A percentile compares a stretch with the other conserved stretches of the same genome.
Conservation (phyloP, 1,140 invertebrate genomes). For the Hormaphis cornu region DNA sequence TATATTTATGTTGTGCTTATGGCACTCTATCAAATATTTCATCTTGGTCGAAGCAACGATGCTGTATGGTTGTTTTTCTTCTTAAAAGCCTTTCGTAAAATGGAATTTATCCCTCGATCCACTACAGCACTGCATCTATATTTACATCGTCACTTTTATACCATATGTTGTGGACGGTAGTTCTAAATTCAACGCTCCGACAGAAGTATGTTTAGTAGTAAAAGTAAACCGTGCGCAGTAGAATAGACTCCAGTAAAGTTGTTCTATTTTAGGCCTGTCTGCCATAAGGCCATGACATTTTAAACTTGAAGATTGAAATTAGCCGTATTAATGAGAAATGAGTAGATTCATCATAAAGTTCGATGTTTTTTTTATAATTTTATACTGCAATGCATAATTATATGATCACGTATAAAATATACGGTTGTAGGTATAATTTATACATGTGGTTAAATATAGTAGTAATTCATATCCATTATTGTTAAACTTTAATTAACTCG, state of each 20-base stretch:
- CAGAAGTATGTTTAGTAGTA: background rate
- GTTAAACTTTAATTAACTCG: too few species aligned
- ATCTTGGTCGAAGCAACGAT: background rate
- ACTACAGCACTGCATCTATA: background rate
- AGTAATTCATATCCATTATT: too few species aligned
- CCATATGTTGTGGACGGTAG: constrained; percentile 3
- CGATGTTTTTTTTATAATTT: background rate
- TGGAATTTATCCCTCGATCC: constrained; percentile 22
- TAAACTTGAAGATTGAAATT: background rate
- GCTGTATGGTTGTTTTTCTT: constrained; percentile 10
- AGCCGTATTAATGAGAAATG: background rate
- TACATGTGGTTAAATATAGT: too few species aligned
- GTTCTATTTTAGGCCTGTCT: constrained; percentile 14
- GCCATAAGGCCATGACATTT: constrained; percentile 3
- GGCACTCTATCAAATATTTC: constrained; percentile 9
- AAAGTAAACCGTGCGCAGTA: background rate
- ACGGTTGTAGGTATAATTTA: too few species aligned
- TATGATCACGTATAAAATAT: too few species aligned
- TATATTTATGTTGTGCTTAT: constrained; percentile 1
- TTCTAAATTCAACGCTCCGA: background rate
- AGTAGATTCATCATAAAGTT: background rate
- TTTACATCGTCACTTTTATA: constrained; percentile 22
- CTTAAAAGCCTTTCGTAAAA: constrained; percentile 2
- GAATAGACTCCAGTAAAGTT: background rate
- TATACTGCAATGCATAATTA: too few species aligned